phyloP scores from a whole-genome alignment of 2,888 invertebrate species.

The Sepiola atlantica region DNA sequence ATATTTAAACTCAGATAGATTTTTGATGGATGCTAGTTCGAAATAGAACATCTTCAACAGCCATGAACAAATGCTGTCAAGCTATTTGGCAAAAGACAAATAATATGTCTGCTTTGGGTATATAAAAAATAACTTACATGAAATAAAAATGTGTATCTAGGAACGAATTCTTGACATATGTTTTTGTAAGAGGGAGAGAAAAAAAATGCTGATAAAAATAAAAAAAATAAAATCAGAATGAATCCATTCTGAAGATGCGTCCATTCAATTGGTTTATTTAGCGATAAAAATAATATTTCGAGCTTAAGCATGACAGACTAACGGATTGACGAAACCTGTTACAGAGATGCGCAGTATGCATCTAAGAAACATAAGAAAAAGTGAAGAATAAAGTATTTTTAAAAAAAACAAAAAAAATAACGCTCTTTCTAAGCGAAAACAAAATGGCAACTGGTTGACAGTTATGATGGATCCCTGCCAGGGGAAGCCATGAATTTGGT shows the following conservation, averaged over 20 bases:
- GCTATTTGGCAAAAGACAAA: slow-evolving; percentile 3
- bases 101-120: background rate
- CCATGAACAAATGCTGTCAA: slow-evolving; percentile 46
- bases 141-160: background rate
- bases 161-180: background rate
- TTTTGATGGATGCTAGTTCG: background rate
- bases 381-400: background rate
- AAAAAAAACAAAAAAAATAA: background rate
- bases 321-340: no score
- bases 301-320: no score
- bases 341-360: no score
- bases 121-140: background rate
- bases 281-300: no score
- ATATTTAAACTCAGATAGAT: background rate
- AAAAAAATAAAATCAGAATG: background rate
- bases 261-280: no score
- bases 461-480: background rate
- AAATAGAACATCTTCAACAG: slow-evolving; percentile 46
- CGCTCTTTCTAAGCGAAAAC: no score
- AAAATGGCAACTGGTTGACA: background rate
- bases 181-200: background rate
- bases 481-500: background rate
- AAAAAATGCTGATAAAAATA: background rate
- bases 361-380: background rate
- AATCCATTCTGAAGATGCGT: no score